These are phyloP conservation scores for Campoletis sonorensis DNA, from an alignment of 1,140 invertebrate genomes.

Conservation along the genomic window DNA sequence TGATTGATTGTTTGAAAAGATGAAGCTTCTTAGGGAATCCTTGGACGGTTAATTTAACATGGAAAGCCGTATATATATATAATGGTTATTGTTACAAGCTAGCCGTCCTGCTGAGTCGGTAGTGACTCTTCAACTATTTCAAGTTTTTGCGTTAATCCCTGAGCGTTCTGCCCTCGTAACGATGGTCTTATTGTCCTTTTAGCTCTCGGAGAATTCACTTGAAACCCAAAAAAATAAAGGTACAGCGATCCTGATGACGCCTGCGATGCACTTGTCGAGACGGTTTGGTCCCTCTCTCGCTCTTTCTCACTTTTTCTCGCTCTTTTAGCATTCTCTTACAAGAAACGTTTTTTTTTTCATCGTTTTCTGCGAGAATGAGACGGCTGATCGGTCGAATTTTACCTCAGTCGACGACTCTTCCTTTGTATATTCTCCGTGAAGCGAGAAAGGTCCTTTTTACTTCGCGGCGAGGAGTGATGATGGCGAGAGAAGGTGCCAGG, in stretches of 20 bases:
- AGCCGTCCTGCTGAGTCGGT: not conserved
- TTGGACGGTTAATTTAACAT: not conserved
- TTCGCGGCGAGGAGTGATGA: conserved; percentile 29
- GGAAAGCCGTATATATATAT: not conserved
- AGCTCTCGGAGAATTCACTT: not conserved
- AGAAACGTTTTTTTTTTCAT: not conserved
- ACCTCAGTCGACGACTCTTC: conserved; percentile 24
- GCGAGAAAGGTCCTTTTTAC: conserved; percentile 37
- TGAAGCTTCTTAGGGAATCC: too few species aligned
- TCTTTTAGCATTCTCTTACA: conserved; percentile 1
- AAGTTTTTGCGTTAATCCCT: conserved; percentile 14
- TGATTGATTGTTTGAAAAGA: too few species aligned
- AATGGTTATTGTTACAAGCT: not conserved
- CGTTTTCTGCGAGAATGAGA: conserved; percentile 30
- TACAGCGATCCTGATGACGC: conserved; percentile 6
- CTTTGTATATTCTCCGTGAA: conserved; percentile 41
- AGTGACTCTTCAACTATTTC: conserved; percentile 29
- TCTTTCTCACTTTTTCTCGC: conserved; percentile 3
- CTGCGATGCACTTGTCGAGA: conserved; percentile 25
- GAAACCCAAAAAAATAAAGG: conserved; percentile 3
- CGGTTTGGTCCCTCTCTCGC: not conserved
- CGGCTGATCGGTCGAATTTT: conserved; percentile 17
- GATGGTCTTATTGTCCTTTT: conserved; percentile 2
- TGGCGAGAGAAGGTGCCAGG: conserved; percentile 14
- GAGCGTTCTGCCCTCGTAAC: conserved; percentile 5